Conservation (phyloP, 1,140 invertebrate species). For the Drosophila triauraria region DNA sequence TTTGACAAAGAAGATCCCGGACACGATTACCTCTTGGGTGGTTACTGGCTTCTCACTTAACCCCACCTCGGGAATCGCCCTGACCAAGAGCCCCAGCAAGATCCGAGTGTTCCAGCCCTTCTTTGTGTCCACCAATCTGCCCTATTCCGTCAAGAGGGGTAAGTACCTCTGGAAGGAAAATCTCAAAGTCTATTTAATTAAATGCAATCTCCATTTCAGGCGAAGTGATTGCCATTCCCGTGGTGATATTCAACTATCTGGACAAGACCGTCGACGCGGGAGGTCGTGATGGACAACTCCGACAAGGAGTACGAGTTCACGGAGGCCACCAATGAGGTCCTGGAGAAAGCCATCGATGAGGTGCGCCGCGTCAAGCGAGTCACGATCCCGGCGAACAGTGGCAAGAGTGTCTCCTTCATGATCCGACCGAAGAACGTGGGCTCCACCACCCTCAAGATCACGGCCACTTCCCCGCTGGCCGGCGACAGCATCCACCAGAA, state of each 20-base stretch:
- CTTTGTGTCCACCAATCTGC: constrained; percentile 92
- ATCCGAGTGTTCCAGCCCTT: constrained; percentile 95
- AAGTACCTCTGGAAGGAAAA: neutral
- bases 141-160: constrained; percentile 94
- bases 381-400: constrained; percentile 88
- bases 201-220: constrained; percentile 23
- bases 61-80: constrained; percentile 92
- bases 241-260: constrained; percentile 83
- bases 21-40: constrained; percentile 97
- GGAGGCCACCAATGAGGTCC: constrained; percentile 86
- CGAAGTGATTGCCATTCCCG: constrained; percentile 80
- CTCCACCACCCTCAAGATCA: constrained; percentile 90
- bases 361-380: constrained; percentile 85
- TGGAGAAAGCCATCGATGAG: constrained; percentile 86
- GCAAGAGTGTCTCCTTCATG: constrained; percentile 91
- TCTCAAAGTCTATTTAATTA: no score
- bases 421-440: constrained; percentile 91
- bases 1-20: constrained; percentile 88
- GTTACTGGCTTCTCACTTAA: constrained; percentile 97
- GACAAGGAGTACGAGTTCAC: constrained; percentile 93
- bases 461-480: constrained; percentile 88
- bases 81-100: constrained; percentile 90
- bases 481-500: constrained; percentile 90
- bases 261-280: constrained; percentile 90
- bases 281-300: constrained; percentile 93